Evolutionary conservation across 37 sponge, comb jelly and placozoan species (phyloP).

Genomic region (Haliclona indistincta): DNA sequence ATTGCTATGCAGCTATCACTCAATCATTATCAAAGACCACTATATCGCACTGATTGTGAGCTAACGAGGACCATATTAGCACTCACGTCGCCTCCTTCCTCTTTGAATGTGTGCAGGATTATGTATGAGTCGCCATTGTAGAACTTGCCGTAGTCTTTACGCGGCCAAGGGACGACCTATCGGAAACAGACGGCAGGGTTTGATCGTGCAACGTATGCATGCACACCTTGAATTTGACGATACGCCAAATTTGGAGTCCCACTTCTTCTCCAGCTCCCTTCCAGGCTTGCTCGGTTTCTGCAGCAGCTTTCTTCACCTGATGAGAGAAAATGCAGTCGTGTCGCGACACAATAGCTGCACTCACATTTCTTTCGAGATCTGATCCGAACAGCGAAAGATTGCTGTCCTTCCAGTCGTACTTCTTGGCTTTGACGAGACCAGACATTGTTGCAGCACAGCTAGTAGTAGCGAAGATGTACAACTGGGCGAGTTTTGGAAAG

Average conservation of each 20-base stretch:
- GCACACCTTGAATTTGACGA: slow-evolving; percentile 98
- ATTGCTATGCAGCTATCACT: neutral
- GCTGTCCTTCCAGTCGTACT: slow-evolving; percentile 99
- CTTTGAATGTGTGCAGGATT: slow-evolving; percentile 85
- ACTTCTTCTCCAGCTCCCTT: slow-evolving; percentile 83
- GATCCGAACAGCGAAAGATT: slow-evolving; percentile 97
- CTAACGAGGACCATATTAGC: neutral
- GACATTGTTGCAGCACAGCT: neutral
- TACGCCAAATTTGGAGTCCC: slow-evolving; percentile 96
- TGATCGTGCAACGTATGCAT: neutral
- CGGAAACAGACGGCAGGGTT: neutral
- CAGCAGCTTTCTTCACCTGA: slow-evolving; percentile 95
- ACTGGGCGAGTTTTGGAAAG: too few relatives aligned
- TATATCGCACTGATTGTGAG: neutral
- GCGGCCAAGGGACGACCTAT: slow-evolving; percentile 74
- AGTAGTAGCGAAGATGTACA: too few relatives aligned
- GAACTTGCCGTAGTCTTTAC: slow-evolving; percentile 76
- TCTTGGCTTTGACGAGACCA: slow-evolving; percentile 79
- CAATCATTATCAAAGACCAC: neutral
- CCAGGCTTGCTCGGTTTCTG: slow-evolving; percentile 95
- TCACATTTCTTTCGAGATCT: slow-evolving; percentile 82
- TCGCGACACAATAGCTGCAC: neutral
- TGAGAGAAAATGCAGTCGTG: neutral
- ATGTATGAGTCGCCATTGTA: slow-evolving; percentile 90
- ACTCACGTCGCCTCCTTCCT: slow-evolving; percentile 19